Conservation (phyloP, 2,113 vertebrate species). For the Polypterus senegalus region DNA sequence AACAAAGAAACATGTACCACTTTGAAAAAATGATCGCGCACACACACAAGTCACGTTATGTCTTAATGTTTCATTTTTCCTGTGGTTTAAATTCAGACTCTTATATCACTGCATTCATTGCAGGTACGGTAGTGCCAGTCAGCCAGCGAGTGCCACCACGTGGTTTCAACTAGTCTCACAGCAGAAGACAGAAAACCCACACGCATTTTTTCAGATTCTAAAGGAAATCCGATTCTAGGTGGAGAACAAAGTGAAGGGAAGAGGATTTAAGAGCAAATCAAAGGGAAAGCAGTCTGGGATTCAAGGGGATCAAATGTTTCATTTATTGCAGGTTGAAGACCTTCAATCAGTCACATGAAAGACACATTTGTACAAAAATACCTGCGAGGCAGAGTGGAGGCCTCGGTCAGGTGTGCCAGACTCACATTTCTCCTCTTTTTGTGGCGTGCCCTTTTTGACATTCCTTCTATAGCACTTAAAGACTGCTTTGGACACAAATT, state of each 20-base stretch:
- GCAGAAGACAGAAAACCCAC: conserved; percentile 40
- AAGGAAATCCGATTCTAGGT: conserved; percentile 70
- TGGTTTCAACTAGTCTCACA: conserved; percentile 11
- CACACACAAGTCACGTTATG: no score
- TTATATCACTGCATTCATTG: no score
- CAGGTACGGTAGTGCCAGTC: no score
- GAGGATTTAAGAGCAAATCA: conserved; percentile 73
- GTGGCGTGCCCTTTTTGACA: conserved; percentile 29
- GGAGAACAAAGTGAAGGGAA: conserved; percentile 71
- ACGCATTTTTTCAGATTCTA: conserved; percentile 66
- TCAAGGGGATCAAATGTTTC: conserved; percentile 92
- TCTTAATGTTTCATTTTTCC: no score
- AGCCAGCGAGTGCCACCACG: no score
- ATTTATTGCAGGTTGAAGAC: conserved; percentile 84
- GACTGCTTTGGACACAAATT: no score
- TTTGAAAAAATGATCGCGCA: no score
- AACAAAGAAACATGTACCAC: no score
- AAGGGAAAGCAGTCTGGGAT: conserved; percentile 72
- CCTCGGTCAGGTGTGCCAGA: conserved; percentile 50
- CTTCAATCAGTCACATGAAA: conserved; percentile 79
- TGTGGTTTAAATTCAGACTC: no score
- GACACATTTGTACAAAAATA: conserved; percentile 75
- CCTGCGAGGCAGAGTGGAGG: conserved; percentile 57
- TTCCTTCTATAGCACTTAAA: conserved; percentile 34
- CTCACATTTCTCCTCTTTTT: conserved; percentile 54